Evolutionary conservation across 2,797 vertebrate genomes (phyloP), one percentile per base, ranked within the genome.

Genomic region (Simalia tracyae): DNA sequence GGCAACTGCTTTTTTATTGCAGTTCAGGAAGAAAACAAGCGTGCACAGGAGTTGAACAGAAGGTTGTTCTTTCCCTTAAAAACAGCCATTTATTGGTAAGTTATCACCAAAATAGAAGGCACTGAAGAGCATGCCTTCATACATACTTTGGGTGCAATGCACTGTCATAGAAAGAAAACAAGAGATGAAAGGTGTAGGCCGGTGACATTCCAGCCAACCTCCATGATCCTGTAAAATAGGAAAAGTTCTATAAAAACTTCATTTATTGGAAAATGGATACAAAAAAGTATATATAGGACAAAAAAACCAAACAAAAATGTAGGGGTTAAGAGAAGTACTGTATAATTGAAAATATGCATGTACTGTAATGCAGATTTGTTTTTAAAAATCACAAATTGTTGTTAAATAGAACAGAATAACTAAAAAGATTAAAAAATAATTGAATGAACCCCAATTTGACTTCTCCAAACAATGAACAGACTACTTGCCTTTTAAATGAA

Each of bases 1-100:
- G 31, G 50, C 89, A 95, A 95, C 93, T 92, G 28, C 0, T 91
- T 59, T 95, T 95, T 93, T 87, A 94, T 94, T 94, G 91, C n/a
- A 92, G 93, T 93, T 94, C 6, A 92, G 93, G 95, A 95, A 24
- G 0, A 92, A 94, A 93, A 88, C 88, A 76, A 92, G 1, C 85
- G 93, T 94, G 93, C 91, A 60, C 56, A 66, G 14, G 68, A 86
- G 56, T 57, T 92, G 92, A 95, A 90, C 5, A 54, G 26, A 89
- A 85, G 81, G 93, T 94, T 68, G 15, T 85, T 92, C 54, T 66
- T 59, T 86, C 76, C 36, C 24, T 56, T 66, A 81, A 84, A 76
- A 88, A 92, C 31, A 50, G 31, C 14, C n/a, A 59, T 59, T 89
- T 59, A 46, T 4, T n/a, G n/a, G 14, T 88, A 31, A 11, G 26